Percentiles rank a stretch among this genome's conserved stretches.
These are phyloP conservation scores for Genyomyrus donnyi DNA, from an alignment of 2,113 vertebrate species.

Conservation along the genomic window DNA sequence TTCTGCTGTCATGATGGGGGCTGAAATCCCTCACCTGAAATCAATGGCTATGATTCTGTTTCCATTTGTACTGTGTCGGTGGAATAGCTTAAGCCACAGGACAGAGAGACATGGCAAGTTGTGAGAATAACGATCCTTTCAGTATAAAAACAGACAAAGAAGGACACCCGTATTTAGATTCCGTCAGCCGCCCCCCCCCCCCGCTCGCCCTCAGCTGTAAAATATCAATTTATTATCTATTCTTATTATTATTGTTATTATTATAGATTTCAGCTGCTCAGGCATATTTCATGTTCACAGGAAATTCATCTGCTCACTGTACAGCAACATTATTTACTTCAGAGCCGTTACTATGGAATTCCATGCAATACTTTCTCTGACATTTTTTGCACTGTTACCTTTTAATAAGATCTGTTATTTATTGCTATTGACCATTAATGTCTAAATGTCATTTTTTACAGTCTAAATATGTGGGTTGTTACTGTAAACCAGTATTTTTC, in stretches of 20 bases:
- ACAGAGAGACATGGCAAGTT: not conserved
- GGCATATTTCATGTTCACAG: not conserved
- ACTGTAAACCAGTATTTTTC: not conserved
- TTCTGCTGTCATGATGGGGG: not conserved
- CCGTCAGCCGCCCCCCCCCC: not conserved
- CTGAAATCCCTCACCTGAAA: not conserved
- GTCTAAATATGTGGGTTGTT: not conserved
- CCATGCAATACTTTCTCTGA: not conserved
- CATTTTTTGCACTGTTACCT: not conserved
- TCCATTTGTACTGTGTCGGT: not conserved
- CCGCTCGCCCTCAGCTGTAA: not conserved
- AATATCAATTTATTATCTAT: not conserved
- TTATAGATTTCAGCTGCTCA: not conserved
- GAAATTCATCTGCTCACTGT: not conserved
- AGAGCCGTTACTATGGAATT: not conserved
- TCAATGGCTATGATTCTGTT: not conserved
- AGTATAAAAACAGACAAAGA: not conserved
- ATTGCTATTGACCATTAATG: not conserved
- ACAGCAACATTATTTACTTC: not conserved
- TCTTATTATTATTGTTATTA: not conserved
- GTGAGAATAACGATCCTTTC: not conserved
- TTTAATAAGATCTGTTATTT: not conserved
- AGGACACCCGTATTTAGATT: not conserved
- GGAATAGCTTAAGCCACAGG: not conserved
- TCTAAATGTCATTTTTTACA: not conserved